Conservation (phyloP, 2,797 vertebrate species). For the Chrysocyon brachyurus region DNA sequence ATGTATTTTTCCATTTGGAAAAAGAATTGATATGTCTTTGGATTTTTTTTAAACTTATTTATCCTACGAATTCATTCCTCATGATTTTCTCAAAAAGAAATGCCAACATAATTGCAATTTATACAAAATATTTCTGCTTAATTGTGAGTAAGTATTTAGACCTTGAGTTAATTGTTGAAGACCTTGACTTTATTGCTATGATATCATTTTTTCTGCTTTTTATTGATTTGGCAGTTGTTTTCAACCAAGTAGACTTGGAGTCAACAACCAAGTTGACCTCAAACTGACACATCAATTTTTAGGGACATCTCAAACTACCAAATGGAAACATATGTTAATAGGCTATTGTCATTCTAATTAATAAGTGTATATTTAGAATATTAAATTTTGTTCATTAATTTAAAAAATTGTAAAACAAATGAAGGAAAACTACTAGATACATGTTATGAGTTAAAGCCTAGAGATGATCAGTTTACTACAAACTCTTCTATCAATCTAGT, state of each 20-base stretch:
- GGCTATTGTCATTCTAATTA: neutral
- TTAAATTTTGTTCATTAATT: neutral
- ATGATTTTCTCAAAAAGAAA: slow-evolving; percentile 44
- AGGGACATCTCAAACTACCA: neutral
- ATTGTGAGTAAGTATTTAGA: neutral
- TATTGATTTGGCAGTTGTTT: neutral
- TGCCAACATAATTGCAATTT: neutral
- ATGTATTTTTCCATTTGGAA: neutral
- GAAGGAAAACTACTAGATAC: neutral
- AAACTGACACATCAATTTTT: neutral
- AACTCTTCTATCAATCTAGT: neutral
- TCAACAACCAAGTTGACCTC: neutral
- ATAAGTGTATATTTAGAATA: neutral
- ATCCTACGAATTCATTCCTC: neutral
- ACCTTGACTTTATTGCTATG: neutral
- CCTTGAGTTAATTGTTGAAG: neutral
- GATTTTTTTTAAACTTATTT: slow-evolving; percentile 24
- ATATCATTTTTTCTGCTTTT: neutral
- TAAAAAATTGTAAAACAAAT: neutral
- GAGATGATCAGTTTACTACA: neutral
- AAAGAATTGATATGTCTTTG: neutral
- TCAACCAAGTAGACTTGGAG: neutral
- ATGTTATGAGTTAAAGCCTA: neutral
- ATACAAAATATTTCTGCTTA: neutral
- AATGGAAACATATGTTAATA: neutral